A percentile compares a stretch with the other conserved stretches of the same genome.
Evolutionary conservation across 2,113 vertebrate genomes (phyloP).

Genomic region (Leptodactylus fuscus): DNA sequence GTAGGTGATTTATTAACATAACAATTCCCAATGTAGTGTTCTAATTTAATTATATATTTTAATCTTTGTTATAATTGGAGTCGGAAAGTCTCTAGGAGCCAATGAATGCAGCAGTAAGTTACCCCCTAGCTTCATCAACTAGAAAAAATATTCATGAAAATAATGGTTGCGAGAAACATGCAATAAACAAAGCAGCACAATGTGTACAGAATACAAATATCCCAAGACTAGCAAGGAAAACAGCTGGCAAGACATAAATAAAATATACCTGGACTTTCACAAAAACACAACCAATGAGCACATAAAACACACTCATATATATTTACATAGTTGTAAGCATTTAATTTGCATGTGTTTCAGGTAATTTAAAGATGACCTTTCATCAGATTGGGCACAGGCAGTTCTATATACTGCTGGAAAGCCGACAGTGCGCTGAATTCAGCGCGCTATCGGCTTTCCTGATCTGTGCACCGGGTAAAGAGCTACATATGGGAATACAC

Average conservation of each 20-base stretch:
- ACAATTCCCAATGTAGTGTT: background rate
- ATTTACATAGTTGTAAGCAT: too few species aligned
- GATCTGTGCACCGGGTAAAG: too few species aligned
- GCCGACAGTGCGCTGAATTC: too few species aligned
- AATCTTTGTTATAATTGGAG: background rate
- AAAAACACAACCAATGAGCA: too few species aligned
- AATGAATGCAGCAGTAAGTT: background rate
- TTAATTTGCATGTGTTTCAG: too few species aligned
- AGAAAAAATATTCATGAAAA: background rate
- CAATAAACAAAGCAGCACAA: background rate
- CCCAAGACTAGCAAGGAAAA: background rate
- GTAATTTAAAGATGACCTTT: too few species aligned
- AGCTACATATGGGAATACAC: too few species aligned
- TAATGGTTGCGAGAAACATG: background rate
- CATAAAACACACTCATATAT: too few species aligned
- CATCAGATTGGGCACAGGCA: too few species aligned
- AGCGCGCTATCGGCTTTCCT: too few species aligned
- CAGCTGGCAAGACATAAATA: background rate
- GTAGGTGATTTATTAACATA: background rate
- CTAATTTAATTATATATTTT: constrained; percentile 18
- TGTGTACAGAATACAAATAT: background rate
- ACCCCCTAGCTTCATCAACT: background rate
- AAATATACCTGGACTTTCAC: background rate
- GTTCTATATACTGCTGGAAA: too few species aligned
- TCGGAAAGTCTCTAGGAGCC: background rate